These are phyloP conservation scores for Cyclargus thomasi DNA, from an alignment of 1,140 invertebrate genomes.

Conservation along the genomic window DNA sequence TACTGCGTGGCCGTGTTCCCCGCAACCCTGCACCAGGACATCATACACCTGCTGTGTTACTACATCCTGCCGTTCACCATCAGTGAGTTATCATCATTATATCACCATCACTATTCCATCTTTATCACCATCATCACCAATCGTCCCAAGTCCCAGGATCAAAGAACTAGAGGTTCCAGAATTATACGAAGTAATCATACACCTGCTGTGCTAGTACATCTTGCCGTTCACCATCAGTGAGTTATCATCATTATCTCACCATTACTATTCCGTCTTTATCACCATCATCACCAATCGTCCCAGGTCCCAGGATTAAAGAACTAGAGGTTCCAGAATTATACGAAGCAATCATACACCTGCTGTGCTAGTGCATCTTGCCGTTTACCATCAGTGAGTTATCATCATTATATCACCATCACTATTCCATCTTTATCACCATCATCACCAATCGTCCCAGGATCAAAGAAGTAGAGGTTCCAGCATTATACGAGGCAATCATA, in stretches of 20 bases:
- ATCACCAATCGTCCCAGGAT: too few relatives aligned
- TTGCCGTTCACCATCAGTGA: slow-evolving; percentile 96
- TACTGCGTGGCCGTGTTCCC: slow-evolving; percentile 95
- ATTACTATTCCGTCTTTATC: too few relatives aligned
- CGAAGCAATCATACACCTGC: slow-evolving; percentile 94
- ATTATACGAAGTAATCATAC: too few relatives aligned
- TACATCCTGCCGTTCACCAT: slow-evolving; percentile 98
- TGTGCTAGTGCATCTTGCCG: slow-evolving; percentile 97
- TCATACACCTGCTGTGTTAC: slow-evolving; percentile 96
- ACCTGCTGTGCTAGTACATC: slow-evolving; percentile 96
- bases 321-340: too few relatives aligned
- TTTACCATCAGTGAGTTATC: slow-evolving; percentile 92
- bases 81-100: slow-evolving; percentile 80
- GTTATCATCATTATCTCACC: slow-evolving; percentile 58
- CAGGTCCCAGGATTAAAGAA: too few relatives aligned
- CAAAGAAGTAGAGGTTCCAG: too few relatives aligned
- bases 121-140: background rate
- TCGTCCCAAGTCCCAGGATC: too few relatives aligned
- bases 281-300: background rate
- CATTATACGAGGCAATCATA: too few relatives aligned
- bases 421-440: too few relatives aligned
- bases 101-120: too few relatives aligned
- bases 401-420: too few relatives aligned
- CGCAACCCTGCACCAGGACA: slow-evolving; percentile 92
- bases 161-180: too few relatives aligned